A percentile compares a stretch with the other conserved stretches of the same genome.
These are phyloP conservation scores for Nemotelus pantherinus DNA, from an alignment of 2,888 invertebrate species.

Conservation along the genomic window DNA sequence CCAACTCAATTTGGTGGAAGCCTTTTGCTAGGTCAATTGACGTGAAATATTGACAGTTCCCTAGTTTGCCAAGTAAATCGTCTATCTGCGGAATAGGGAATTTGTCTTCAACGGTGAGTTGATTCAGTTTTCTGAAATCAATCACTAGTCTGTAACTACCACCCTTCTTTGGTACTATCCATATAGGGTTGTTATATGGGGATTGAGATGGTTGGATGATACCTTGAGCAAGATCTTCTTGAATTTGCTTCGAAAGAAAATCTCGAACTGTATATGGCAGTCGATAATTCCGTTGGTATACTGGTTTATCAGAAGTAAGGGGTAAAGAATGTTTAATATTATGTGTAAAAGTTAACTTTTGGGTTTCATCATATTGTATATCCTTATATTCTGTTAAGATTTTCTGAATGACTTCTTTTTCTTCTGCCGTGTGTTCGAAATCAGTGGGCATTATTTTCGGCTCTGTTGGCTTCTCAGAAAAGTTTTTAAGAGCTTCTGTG, in stretches of 20 bases:
- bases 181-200: neutral
- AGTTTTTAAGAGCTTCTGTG: too few species aligned
- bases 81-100: constrained; percentile 43
- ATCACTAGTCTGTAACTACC: constrained; percentile 3
- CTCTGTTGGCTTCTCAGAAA: neutral
- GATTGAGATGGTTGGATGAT: constrained; percentile 13
- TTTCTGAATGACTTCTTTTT: too few species aligned
- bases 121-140: constrained; percentile 46
- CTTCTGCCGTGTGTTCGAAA: too few species aligned
- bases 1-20: neutral
- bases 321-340: neutral
- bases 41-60: constrained; percentile 8
- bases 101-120: constrained; percentile 24
- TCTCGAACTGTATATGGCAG: neutral
- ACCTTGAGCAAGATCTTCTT: constrained; percentile 1
- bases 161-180: neutral
- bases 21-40: neutral
- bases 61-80: constrained; percentile 45
- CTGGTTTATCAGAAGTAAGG: neutral
- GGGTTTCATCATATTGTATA: neutral
- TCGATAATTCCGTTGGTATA: constrained; percentile 11
- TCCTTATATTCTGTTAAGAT: neutral
- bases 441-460: neutral
- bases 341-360: neutral
- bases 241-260: constrained; percentile 17